Conservation (phyloP, 2,797 vertebrate genomes). For the Aldrovandia affinis region DNA sequence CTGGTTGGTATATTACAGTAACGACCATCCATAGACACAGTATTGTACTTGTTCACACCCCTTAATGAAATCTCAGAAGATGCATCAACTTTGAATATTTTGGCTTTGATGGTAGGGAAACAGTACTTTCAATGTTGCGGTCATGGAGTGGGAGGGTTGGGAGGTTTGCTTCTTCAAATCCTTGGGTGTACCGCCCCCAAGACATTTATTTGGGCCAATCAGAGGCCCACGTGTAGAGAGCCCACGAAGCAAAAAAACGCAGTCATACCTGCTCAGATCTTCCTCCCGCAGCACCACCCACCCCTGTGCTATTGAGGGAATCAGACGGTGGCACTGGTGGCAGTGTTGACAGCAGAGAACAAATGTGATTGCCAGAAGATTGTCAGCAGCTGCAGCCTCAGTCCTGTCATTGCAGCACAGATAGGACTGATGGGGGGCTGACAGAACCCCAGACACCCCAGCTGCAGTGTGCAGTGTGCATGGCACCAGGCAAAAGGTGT, state of each 20-base stretch:
- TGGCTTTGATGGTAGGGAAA: too few species aligned
- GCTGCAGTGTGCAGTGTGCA: background rate
- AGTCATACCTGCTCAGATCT: too few species aligned
- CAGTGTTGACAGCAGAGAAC: conserved; percentile 12
- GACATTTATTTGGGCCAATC: too few species aligned
- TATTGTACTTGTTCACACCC: too few species aligned
- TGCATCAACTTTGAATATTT: too few species aligned
- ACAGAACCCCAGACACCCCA: conserved; percentile 3
- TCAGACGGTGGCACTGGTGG: background rate
- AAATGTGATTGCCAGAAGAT: conserved; percentile 28
- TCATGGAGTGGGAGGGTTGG: too few species aligned
- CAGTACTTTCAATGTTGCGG: too few species aligned
- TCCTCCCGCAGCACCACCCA: background rate
- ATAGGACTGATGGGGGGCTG: conserved; percentile 13
- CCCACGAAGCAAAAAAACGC: background rate
- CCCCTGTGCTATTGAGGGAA: background rate
- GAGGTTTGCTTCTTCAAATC: too few species aligned
- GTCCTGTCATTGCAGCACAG: background rate
- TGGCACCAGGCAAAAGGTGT: background rate
- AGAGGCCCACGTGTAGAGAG: background rate
- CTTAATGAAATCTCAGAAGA: too few species aligned
- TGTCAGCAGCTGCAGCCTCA: conserved; percentile 10
- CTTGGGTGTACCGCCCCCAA: too few species aligned
- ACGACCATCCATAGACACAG: too few species aligned
- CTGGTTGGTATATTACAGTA: too few species aligned